Evolutionary conservation across 1,140 invertebrate species (phyloP), one percentile per base, ranked within the genome.

Genomic region (Littorina saxatilis): DNA sequence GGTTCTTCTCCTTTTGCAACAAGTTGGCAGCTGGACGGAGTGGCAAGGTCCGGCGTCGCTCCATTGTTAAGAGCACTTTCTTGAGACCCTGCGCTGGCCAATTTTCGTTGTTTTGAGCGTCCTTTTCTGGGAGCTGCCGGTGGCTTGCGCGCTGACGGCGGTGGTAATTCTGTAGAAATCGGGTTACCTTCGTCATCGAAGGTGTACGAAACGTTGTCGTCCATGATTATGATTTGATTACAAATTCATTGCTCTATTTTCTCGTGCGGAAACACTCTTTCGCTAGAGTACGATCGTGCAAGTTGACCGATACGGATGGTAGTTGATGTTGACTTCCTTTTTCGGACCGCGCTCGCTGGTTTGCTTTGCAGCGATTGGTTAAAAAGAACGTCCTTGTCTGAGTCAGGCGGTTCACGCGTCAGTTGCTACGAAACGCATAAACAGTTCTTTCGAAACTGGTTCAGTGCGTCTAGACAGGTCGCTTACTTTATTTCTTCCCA

Each of bases 141-240:
- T 27, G 70, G 70, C 43, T 73, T 73, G 9, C 23, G 37, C 2
- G 70, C 70, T 13, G 70, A 52, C 2, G 70, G 70, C 15, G 70
- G 70, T 32, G 47, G 27, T n/a, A n/a, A n/a, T 15, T 11, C 40
- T 32, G 70, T 0, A 17, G 70, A 43, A 29, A 73, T 32, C 0
- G 70, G 70, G 27, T 73, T 78, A 27, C 76, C 55, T 66, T 78
- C 55, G 2, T 78, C 76, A 58, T 78, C 76, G 35, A 78, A 78
- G 0, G 76, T 78, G 20, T 58, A 61, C n/a, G 55, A 78, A 2
- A 37, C 37, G 76, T 63, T 58, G 37, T 78, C 76, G 27, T 39
- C 39, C 70, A 63, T 58, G 55, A 37, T 39, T 5, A 4, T n/a
- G 40, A 17, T 15, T 0, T 43, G 9, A 7, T 43, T 2, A 3